Evolutionary conservation across 1,140 invertebrate species (phyloP), one percentile per base, ranked within the genome.

Genomic region (Tetranychus urticae): DNA sequence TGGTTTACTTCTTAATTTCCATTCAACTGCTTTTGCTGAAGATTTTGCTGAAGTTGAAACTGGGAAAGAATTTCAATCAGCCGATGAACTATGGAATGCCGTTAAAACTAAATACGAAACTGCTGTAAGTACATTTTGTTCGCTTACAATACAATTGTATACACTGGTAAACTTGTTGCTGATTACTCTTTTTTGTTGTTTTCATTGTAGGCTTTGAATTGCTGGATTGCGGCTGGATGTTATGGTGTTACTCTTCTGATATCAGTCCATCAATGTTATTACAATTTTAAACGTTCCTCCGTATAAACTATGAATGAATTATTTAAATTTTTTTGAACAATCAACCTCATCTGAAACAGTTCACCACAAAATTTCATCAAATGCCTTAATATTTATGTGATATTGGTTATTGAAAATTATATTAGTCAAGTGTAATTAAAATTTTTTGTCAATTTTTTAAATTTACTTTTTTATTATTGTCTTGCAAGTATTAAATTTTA

Each of bases 181-280:
- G 1, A 2, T 45, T 23, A 12, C n/a, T 23, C 14, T 58, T 46
- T 58, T 10, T 45, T 31, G 2, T 60, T 60, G 4, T 60, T 60
- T 13, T 52, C 14, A 10, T 4, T 13, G 1, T 52, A 60, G 42
- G 64, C 65, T 10, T 50, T 62, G 23, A 66, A 66, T 62, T 66
- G 65, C 59, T 66, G 65, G 65, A 66, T 66, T 14, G 65, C 65
- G 2, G 62, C 62, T 46, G 64, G 65, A 52, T 59, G 66, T 52
- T 66, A 66, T 56, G 56, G 58, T 14, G 60, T 56, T 33, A 64
- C 64, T 4, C 48, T 65, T 10, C 61, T 62, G 1, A 57, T 65
- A n/a, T 63, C 61, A 10, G 34, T 65, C n/a, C 62, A 64, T 47
- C 64, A 65, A 60, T 60, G 54, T 52, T 60, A 60, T 42, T 52